Percentiles rank a stretch among this genome's conserved stretches.
These are phyloP conservation scores for Zaprionus nigranus DNA, from an alignment of 1,140 invertebrate genomes.

Conservation along the genomic window DNA sequence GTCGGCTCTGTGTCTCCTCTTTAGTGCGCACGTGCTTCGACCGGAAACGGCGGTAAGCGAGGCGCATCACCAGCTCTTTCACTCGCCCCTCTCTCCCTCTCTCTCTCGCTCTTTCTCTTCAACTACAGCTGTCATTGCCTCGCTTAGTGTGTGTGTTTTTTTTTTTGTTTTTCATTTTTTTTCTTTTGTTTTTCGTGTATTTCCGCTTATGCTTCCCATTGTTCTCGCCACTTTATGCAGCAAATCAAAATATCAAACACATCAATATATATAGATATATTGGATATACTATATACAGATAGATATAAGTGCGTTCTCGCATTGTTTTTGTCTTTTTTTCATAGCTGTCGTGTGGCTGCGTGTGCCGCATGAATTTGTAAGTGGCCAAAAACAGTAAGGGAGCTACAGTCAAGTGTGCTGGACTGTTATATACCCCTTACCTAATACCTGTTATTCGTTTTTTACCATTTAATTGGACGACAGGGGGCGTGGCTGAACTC, in stretches of 20 bases:
- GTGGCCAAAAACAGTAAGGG: slow-evolving; percentile 55
- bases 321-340: slow-evolving; percentile 14
- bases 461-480: too few relatives aligned
- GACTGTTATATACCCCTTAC: too few relatives aligned
- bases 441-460: too few relatives aligned
- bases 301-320: slow-evolving; percentile 26
- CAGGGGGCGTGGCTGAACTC: too few relatives aligned
- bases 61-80: slow-evolving; percentile 66
- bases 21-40: slow-evolving; percentile 80
- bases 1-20: slow-evolving; percentile 61
- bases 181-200: slow-evolving; percentile 59
- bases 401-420: too few relatives aligned
- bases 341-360: slow-evolving; percentile 39
- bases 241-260: slow-evolving; percentile 64
- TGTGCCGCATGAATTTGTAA: slow-evolving; percentile 68
- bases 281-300: slow-evolving; percentile 28
- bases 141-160: slow-evolving; percentile 10
- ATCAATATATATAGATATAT: slow-evolving; percentile 46
- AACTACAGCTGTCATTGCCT: slow-evolving; percentile 57
- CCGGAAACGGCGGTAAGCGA: slow-evolving; percentile 81
- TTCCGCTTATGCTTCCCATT: slow-evolving; percentile 69
- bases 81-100: slow-evolving; percentile 40
- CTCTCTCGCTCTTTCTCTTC: slow-evolving; percentile 21
- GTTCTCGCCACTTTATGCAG: slow-evolving; percentile 73
- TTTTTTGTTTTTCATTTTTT: slow-evolving; percentile 32